Evolutionary conservation across 2,113 vertebrate genomes (phyloP).

Genomic region (Andinoacara biseriatus): DNA sequence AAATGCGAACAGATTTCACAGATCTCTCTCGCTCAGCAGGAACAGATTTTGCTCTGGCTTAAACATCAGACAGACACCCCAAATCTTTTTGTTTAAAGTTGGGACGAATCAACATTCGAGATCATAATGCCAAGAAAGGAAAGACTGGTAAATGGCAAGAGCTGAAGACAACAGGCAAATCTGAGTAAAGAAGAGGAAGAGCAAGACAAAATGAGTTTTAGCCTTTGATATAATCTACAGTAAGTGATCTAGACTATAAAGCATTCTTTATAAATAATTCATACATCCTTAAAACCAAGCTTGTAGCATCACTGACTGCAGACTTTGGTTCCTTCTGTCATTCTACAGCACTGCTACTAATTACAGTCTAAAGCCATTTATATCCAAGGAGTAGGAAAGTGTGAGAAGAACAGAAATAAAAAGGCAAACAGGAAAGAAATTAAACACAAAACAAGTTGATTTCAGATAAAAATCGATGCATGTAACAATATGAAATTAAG

Average conservation of each 20-base stretch:
- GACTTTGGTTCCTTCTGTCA: slow-evolving; percentile 70
- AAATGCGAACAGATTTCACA: slow-evolving; percentile 29
- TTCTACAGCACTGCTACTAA: slow-evolving; percentile 71
- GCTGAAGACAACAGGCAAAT: slow-evolving; percentile 48
- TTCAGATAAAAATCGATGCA: slow-evolving; percentile 73
- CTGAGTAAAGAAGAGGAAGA: slow-evolving; percentile 51
- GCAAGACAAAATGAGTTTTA: slow-evolving; percentile 41
- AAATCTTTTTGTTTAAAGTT: not conserved
- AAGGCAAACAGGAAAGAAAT: slow-evolving; percentile 48
- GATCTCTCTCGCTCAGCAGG: slow-evolving; percentile 36
- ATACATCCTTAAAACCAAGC: slow-evolving; percentile 11
- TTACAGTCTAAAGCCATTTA: slow-evolving; percentile 74
- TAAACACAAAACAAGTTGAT: slow-evolving; percentile 49
- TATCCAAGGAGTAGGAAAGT: slow-evolving; percentile 51
- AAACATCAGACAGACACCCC: slow-evolving; percentile 33
- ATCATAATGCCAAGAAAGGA: slow-evolving; percentile 37
- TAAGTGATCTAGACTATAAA: slow-evolving; percentile 56
- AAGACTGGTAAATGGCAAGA: slow-evolving; percentile 15
- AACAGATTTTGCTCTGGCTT: slow-evolving; percentile 41
- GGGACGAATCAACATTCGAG: slow-evolving; percentile 30
- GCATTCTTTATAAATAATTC: slow-evolving; percentile 42
- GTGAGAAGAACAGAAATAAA: slow-evolving; percentile 44
- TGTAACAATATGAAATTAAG: slow-evolving; percentile 69
- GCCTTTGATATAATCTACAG: slow-evolving; percentile 67
- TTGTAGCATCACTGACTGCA: slow-evolving; percentile 43